phyloP scores from a whole-genome alignment of 1,140 invertebrate genomes.

The Caerostris extrusa region DNA sequence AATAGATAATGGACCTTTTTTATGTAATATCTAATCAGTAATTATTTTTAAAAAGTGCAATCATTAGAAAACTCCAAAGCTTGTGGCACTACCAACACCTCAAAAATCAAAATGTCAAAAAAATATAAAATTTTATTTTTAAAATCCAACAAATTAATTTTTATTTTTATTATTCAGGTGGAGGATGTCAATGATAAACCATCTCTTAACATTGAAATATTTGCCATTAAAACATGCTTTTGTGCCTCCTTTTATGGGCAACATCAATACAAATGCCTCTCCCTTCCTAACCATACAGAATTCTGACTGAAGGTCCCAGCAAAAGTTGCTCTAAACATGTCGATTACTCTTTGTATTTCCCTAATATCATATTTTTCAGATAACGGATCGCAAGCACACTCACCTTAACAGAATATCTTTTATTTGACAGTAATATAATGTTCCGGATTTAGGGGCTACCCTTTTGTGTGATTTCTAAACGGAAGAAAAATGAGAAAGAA shows the following conservation, averaged over 20 bases:
- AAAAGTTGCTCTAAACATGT: conserved; percentile 11
- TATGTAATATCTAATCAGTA: no score
- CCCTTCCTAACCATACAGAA: not conserved
- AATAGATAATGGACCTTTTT: no score
- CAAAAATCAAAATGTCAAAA: no score
- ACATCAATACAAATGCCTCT: not conserved
- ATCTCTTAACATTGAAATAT: no score
- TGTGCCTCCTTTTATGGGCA: not conserved
- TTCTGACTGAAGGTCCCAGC: not conserved
- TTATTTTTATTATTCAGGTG: no score
- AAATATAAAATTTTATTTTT: no score
- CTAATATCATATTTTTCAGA: conserved; percentile 29
- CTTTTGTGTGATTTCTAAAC: conserved; percentile 35
- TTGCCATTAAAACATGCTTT: no score
- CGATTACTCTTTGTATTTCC: conserved; percentile 38
- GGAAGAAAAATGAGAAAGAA: not conserved
- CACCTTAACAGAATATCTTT: conserved; percentile 13
- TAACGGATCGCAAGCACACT: conserved; percentile 19
- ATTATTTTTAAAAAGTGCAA: no score
- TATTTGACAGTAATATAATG: conserved; percentile 20
- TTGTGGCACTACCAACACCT: no score
- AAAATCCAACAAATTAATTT: no score
- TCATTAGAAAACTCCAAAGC: no score
- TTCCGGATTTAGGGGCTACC: not conserved
- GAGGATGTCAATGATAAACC: no score